A percentile compares a stretch with the other conserved stretches of the same genome.
Conservation (phyloP, 2,113 vertebrate genomes). For the Vidua macroura region DNA sequence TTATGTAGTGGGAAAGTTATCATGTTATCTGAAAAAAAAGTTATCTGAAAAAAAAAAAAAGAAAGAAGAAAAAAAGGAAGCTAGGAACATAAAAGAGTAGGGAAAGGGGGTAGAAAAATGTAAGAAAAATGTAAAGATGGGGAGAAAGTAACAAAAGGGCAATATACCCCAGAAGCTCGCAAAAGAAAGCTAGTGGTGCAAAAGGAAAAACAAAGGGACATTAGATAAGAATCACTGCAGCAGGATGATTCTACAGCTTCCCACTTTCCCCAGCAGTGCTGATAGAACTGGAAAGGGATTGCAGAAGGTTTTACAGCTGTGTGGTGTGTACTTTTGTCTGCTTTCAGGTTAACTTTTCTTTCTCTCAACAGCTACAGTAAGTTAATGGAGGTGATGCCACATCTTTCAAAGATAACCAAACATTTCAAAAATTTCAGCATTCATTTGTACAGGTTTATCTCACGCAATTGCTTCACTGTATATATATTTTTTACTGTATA, state of each 20-base stretch:
- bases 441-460: not conserved
- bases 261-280: not conserved
- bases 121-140: not conserved
- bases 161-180: fast-evolving
- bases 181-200: not conserved
- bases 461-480: not conserved
- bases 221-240: not conserved
- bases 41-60: not conserved
- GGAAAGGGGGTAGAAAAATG: not conserved
- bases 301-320: not conserved
- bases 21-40: not conserved
- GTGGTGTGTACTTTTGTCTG: not conserved
- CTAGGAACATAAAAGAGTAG: not conserved
- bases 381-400: not conserved
- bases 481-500: not conserved
- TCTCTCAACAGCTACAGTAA: not conserved
- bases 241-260: not conserved
- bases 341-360: not conserved
- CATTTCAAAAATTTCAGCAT: not conserved
- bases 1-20: not conserved
- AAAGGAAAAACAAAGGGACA: not conserved
- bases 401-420: not conserved
- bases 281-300: not conserved
- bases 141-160: not conserved
- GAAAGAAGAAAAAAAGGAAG: not conserved